Conservation (phyloP, 2,888 invertebrate genomes). For the Oscheius sp. region DNA sequence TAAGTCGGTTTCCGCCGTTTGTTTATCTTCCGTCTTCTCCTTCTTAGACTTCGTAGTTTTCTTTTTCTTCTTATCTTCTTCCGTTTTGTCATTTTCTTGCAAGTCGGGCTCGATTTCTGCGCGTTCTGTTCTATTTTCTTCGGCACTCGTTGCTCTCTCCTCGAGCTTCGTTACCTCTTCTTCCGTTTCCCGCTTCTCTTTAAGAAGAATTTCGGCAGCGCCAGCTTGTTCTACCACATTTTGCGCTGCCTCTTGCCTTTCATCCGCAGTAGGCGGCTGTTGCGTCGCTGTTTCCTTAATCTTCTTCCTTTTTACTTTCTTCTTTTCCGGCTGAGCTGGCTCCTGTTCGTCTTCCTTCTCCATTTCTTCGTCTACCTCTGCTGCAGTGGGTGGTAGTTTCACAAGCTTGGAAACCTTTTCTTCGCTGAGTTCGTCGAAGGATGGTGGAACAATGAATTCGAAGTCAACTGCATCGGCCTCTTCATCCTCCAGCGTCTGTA, state of each 20-base stretch:
- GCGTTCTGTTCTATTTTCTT: slow-evolving; percentile 32
- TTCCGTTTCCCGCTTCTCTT: background rate
- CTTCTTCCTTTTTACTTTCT: slow-evolving; percentile 19
- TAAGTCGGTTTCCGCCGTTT: slow-evolving; percentile 6
- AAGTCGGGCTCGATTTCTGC: background rate
- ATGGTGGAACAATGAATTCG: slow-evolving; percentile 9
- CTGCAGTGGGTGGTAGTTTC: slow-evolving; percentile 7
- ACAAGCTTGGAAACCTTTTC: slow-evolving; percentile 17
- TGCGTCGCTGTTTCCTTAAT: background rate
- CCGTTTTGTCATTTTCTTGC: background rate
- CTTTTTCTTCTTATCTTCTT: slow-evolving; percentile 27
- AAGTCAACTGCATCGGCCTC: slow-evolving; percentile 24
- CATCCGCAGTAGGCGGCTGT: background rate
- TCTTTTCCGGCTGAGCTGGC: slow-evolving; percentile 25
- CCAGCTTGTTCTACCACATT: too few species aligned
- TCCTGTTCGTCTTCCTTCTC: slow-evolving; percentile 18
- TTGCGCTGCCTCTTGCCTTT: too few species aligned
- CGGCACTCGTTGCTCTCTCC: background rate
- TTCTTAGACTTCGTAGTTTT: background rate
- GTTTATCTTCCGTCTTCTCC: slow-evolving; percentile 8
- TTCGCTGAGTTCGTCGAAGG: slow-evolving; percentile 31
- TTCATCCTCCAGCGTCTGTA: slow-evolving; percentile 45
- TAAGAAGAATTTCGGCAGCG: too few species aligned
- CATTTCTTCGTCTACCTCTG: slow-evolving; percentile 14
- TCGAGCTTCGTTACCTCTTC: background rate